Evolutionary conservation across 2,888 invertebrate species (phyloP).

Genomic region (Trissoscelio sp.): DNA sequence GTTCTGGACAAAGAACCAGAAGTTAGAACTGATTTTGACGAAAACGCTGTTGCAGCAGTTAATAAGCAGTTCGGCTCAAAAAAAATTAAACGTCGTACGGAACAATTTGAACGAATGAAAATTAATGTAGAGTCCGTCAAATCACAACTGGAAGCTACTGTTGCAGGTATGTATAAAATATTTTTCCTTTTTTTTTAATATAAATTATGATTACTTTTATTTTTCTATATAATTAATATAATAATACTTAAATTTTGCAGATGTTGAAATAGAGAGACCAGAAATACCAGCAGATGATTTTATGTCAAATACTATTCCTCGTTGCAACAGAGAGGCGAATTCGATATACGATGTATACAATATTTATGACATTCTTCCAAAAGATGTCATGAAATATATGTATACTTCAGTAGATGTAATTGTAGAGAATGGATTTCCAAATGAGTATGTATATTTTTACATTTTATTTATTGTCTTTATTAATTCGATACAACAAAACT

Average conservation of each 20-base stretch:
- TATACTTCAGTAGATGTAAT: constrained; percentile 71
- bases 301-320: constrained; percentile 71
- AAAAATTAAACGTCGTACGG: constrained; percentile 85
- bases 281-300: constrained; percentile 71
- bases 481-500: too few species aligned
- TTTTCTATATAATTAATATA: too few species aligned
- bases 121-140: constrained; percentile 85
- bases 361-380: constrained; percentile 79
- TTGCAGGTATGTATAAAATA: constrained; percentile 81
- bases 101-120: constrained; percentile 86
- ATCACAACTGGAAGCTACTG: constrained; percentile 85
- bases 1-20: constrained; percentile 42
- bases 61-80: constrained; percentile 88
- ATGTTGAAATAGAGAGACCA: constrained; percentile 71
- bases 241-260: too few species aligned
- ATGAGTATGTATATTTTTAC: constrained; percentile 68
- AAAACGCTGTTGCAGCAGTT: constrained; percentile 81
- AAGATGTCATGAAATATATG: constrained; percentile 75
- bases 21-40: constrained; percentile 57
- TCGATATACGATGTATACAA: constrained; percentile 78
- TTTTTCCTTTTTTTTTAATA: not conserved
- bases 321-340: constrained; percentile 79
- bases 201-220: constrained; percentile 14
- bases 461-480: constrained; percentile 31
- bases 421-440: constrained; percentile 63